Conservation (phyloP, 2,113 vertebrate genomes). For the Opisthocomus hoazin region DNA sequence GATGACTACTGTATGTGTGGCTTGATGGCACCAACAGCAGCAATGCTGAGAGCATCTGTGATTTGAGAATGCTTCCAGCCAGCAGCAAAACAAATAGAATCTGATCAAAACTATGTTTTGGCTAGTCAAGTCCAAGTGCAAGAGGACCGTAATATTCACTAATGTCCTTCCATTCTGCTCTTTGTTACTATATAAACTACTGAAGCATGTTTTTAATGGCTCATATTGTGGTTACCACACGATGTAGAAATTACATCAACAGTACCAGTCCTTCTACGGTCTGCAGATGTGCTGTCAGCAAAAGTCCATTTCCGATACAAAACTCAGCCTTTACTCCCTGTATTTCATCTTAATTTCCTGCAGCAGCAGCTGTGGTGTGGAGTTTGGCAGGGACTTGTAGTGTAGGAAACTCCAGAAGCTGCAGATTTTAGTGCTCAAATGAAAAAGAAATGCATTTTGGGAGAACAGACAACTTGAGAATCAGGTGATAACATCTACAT, state of each 20-base stretch:
- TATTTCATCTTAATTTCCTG: not conserved
- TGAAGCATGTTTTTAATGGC: not conserved
- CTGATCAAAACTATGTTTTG: not conserved
- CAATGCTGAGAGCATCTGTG: not conserved
- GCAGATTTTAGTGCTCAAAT: not conserved
- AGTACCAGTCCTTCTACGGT: not conserved
- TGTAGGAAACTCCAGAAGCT: not conserved
- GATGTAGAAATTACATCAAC: not conserved
- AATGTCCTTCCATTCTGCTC: not conserved
- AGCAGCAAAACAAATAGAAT: not conserved
- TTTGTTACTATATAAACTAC: not conserved
- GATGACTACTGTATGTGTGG: not conserved
- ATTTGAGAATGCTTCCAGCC: not conserved
- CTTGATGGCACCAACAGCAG: not conserved
- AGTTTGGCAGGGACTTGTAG: not conserved
- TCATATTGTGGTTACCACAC: not conserved
- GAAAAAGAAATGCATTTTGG: not conserved
- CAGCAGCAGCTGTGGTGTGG: not conserved
- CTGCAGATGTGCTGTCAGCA: not conserved
- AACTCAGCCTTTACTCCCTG: not conserved
- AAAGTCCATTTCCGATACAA: not conserved
- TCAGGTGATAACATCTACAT: accelerated
- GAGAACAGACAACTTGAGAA: not conserved
- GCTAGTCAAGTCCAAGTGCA: not conserved
- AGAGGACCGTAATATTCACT: not conserved